Conservation (phyloP, 2,797 vertebrate genomes). For the Limnodromus scolopaceus region DNA sequence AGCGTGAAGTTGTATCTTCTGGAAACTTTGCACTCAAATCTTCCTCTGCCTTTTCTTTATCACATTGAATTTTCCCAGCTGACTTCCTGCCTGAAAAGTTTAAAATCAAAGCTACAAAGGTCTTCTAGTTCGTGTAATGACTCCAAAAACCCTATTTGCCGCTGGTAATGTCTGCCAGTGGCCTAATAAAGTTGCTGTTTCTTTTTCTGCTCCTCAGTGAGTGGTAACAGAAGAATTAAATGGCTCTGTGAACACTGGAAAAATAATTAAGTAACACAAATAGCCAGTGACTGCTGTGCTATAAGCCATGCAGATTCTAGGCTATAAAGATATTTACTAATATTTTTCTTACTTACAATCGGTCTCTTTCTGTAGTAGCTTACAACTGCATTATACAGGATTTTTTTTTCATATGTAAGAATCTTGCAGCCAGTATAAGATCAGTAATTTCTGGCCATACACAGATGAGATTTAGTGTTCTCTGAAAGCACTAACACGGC, state of each 20-base stretch:
- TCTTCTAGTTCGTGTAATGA: background rate
- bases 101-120: background rate
- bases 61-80: background rate
- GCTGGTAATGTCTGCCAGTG: background rate
- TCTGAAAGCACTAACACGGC: background rate
- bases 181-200: background rate
- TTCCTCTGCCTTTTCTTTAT: background rate
- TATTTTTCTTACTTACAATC: background rate
- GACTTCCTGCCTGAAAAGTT: background rate
- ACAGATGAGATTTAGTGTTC: background rate
- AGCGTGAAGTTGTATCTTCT: background rate
- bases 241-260: background rate
- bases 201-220: background rate
- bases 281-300: background rate
- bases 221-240: background rate
- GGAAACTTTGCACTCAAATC: fast-evolving
- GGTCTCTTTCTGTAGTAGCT: background rate
- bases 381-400: background rate
- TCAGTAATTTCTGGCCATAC: background rate
- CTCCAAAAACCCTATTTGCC: background rate
- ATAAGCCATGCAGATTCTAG: background rate
- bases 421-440: background rate
- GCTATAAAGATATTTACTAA: background rate
- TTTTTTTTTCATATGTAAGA: background rate
- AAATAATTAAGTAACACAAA: background rate